phyloP scores from a whole-genome alignment of 2,113 vertebrate species.

The Pseudopodoces humilis region DNA sequence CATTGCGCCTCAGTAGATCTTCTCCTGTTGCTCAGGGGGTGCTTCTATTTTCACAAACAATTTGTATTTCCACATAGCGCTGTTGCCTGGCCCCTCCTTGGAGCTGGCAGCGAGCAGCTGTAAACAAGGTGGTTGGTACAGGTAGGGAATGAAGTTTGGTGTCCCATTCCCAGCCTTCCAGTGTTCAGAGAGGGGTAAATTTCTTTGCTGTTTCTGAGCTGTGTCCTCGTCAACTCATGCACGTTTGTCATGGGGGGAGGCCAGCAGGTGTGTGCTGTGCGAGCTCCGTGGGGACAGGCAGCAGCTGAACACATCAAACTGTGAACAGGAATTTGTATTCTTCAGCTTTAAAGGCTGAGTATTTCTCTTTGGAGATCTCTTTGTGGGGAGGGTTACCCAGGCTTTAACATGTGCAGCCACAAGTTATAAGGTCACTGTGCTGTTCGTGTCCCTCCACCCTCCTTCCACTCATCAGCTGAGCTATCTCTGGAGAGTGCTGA shows the following conservation, averaged over 20 bases:
- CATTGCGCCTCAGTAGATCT: background rate
- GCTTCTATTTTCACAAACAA: conserved; percentile 58
- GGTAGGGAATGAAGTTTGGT: background rate
- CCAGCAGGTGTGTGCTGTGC: background rate
- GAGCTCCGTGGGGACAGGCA: background rate
- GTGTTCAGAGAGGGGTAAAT: background rate
- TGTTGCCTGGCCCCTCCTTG: background rate
- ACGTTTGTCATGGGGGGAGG: fast-evolving
- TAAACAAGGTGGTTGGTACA: conserved; percentile 15
- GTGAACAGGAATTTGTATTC: background rate
- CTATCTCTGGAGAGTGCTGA: conserved; percentile 39
- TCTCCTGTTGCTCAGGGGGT: conserved; percentile 55
- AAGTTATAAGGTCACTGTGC: background rate
- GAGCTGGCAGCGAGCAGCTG: background rate
- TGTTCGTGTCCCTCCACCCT: background rate
- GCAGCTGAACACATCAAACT: background rate
- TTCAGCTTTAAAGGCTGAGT: background rate
- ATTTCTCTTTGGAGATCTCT: background rate
- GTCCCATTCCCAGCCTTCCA: background rate
- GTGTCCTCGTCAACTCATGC: background rate
- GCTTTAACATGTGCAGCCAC: background rate
- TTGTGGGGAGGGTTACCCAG: background rate
- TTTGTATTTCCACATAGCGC: background rate
- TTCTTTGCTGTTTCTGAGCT: background rate
- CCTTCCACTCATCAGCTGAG: background rate